phyloP scores from a whole-genome alignment of 2,888 invertebrate genomes.

The Aquatica leii region DNA sequence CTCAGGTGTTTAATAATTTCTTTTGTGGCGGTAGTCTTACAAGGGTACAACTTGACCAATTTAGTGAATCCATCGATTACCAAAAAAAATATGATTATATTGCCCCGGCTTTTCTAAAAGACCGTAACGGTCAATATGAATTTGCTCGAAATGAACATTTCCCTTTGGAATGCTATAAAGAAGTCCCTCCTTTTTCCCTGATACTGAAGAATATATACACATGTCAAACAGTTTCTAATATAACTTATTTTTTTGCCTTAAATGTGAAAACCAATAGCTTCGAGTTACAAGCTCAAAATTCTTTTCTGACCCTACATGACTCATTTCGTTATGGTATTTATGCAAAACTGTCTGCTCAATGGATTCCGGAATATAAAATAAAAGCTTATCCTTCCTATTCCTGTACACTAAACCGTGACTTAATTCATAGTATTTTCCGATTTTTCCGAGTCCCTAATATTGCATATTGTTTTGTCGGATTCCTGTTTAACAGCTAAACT shows the following conservation, averaged over 20 bases:
- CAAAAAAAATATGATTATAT: too few species aligned
- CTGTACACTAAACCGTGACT: conserved; percentile 15
- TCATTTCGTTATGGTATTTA: conserved; percentile 43
- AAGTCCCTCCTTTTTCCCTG: conserved; percentile 3
- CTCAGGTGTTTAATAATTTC: too few species aligned
- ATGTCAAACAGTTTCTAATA: conserved; percentile 15
- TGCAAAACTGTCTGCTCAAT: conserved; percentile 45
- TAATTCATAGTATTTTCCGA: too few species aligned
- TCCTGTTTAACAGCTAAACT: too few species aligned
- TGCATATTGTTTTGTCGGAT: too few species aligned
- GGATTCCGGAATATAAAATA: conserved; percentile 42
- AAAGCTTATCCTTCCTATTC: conserved; percentile 12
- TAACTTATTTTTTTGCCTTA: conserved; percentile 2
- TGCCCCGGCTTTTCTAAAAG: too few species aligned
- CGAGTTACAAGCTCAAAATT: not conserved
- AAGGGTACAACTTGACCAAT: too few species aligned
- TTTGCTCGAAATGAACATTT: not conserved
- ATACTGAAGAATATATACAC: not conserved
- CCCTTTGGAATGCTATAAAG: conserved; percentile 12
- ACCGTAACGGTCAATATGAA: conserved; percentile 14
- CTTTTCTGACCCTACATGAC: too few species aligned
- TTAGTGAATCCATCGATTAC: too few species aligned
- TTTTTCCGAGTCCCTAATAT: too few species aligned
- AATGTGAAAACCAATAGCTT: conserved; percentile 16
- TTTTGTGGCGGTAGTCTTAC: too few species aligned